Conservation (phyloP, 2,797 vertebrate genomes). For the Tachyglossus aculeatus region DNA sequence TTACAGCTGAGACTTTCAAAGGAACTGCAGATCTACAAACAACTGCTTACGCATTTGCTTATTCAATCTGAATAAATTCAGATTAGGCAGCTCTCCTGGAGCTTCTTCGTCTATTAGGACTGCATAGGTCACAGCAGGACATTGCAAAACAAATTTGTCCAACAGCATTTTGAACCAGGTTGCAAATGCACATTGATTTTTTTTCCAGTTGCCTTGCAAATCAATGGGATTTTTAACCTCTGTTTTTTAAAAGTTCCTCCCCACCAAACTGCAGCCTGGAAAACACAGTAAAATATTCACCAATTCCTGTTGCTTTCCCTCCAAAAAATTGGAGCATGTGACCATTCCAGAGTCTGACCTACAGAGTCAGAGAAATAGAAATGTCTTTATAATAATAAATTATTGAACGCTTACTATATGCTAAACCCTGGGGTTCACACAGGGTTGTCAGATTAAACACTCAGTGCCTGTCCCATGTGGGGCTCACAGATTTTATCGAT, state of each 20-base stretch:
- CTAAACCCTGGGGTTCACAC: too few relatives aligned
- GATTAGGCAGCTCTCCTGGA: slow-evolving; percentile 60
- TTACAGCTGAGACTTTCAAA: slow-evolving; percentile 55
- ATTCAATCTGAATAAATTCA: slow-evolving; percentile 53
- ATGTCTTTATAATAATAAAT: too few relatives aligned
- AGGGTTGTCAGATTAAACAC: too few relatives aligned
- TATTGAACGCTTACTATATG: too few relatives aligned
- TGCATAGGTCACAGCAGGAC: slow-evolving; percentile 63
- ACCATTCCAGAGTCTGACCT: neutral
- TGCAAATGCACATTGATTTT: slow-evolving; percentile 45
- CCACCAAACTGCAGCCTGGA: slow-evolving; percentile 24
- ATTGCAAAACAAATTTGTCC: slow-evolving; percentile 52
- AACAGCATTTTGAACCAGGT: slow-evolving; percentile 42
- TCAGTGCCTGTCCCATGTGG: neutral
- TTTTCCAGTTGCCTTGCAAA: slow-evolving; percentile 58
- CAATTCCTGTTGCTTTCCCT: neutral
- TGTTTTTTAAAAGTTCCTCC: slow-evolving; percentile 21
- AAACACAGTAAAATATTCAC: neutral
- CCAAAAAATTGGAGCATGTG: neutral
- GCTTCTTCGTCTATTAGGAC: slow-evolving; percentile 52
- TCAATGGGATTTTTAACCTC: slow-evolving; percentile 45
- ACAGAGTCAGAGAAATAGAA: neutral
- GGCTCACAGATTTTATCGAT: neutral
- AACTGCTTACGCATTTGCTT: slow-evolving; percentile 55
- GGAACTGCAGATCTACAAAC: slow-evolving; percentile 54